A percentile compares a stretch with the other conserved stretches of the same genome.
These are phyloP conservation scores for Slavum lentiscoides DNA, from an alignment of 2,888 invertebrate species.

Conservation along the genomic window DNA sequence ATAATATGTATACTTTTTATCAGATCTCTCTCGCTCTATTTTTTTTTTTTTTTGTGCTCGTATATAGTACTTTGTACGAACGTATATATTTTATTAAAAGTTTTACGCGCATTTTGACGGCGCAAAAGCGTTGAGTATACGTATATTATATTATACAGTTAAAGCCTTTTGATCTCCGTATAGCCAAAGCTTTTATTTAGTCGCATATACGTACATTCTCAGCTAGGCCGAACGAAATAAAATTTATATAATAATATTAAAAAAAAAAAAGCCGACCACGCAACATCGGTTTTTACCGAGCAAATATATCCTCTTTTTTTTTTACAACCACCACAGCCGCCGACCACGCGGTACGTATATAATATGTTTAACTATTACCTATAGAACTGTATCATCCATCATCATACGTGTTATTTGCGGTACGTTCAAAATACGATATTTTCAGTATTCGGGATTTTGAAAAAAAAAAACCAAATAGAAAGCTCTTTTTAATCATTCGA, in stretches of 20 bases:
- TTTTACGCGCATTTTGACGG: slow-evolving; percentile 48
- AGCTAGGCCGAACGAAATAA: not conserved
- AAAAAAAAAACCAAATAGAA: too few species aligned
- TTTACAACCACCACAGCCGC: too few species aligned
- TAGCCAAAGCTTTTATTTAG: slow-evolving; percentile 26
- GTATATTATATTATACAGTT: not conserved
- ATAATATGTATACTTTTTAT: slow-evolving; percentile 34
- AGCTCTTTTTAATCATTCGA: too few species aligned
- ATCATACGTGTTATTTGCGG: too few species aligned
- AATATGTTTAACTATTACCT: too few species aligned
- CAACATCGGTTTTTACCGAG: too few species aligned
- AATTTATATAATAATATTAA: too few species aligned
- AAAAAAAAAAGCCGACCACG: not conserved
- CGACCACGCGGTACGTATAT: too few species aligned
- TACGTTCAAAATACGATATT: too few species aligned
- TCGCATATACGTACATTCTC: not conserved
- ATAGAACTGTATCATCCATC: too few species aligned
- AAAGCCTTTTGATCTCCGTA: slow-evolving; percentile 31
- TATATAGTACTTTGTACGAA: slow-evolving; percentile 35
- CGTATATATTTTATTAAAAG: slow-evolving; percentile 50
- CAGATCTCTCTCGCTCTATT: not conserved
- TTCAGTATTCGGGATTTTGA: too few species aligned
- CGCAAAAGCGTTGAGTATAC: slow-evolving; percentile 6
- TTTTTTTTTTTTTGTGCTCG: not conserved
- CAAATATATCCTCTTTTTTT: too few species aligned